These are phyloP conservation scores for Rachycentron canadum DNA, from an alignment of 2,797 vertebrate genomes.

Conservation along the genomic window DNA sequence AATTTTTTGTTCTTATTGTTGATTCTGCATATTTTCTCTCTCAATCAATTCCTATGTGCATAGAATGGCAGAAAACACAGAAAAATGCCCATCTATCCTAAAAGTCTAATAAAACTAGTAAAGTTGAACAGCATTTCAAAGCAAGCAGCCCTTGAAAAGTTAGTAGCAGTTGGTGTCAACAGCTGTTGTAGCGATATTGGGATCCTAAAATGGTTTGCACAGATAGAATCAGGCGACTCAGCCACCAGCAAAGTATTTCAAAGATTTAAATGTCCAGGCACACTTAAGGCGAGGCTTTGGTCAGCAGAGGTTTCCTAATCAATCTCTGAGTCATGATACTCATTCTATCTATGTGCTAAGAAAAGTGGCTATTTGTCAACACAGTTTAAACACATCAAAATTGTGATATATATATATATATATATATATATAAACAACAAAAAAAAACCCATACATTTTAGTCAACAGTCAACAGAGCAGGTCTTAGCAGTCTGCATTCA, in stretches of 20 bases:
- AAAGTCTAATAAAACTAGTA: neutral
- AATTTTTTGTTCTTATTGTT: no score
- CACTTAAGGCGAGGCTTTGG: neutral
- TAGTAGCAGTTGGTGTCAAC: neutral
- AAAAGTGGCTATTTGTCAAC: neutral
- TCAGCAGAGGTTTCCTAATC: neutral
- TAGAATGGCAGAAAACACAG: neutral
- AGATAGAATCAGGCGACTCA: neutral
- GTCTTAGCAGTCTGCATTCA: neutral
- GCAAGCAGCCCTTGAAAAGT: neutral
- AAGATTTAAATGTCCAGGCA: neutral
- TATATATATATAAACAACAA: neutral
- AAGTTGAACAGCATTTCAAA: neutral
- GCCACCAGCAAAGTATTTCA: neutral
- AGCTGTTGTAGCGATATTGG: neutral
- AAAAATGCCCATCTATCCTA: neutral
- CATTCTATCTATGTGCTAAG: neutral
- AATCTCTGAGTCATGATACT: constrained; percentile 12
- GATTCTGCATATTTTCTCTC: neutral
- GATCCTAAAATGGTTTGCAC: neutral
- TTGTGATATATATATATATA: no score
- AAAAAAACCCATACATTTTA: no score
- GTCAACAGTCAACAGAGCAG: neutral
- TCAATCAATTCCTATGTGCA: neutral
- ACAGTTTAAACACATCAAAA: no score